Conservation (phyloP, 2,113 vertebrate genomes). For the Aspidoscelis tigris region DNA sequence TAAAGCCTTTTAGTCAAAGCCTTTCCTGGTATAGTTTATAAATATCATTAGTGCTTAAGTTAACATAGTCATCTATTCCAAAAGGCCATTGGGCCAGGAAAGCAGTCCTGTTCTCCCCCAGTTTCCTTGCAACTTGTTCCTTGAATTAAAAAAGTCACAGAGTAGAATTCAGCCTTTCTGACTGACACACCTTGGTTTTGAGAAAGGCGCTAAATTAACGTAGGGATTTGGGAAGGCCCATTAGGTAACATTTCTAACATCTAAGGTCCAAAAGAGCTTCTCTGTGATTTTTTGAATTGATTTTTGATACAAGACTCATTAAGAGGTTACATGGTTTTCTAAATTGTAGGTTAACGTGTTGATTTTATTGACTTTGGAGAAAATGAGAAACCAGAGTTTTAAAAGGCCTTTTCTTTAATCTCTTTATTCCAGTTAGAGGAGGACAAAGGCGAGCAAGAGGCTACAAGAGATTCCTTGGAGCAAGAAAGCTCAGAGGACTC, state of each 20-base stretch:
- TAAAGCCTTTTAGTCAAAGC: not conserved
- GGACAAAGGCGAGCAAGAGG: constrained; percentile 66
- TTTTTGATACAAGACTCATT: not conserved
- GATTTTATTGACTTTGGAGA: not conserved
- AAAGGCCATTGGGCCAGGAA: too few species aligned
- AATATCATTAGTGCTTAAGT: too few species aligned
- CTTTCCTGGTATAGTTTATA: too few species aligned
- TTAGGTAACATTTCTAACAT: not conserved
- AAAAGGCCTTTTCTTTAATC: constrained; percentile 21
- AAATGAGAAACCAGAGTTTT: constrained; percentile 5
- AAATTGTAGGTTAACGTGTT: not conserved
- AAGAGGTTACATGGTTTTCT: not conserved
- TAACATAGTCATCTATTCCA: too few species aligned
- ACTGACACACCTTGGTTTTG: too few species aligned
- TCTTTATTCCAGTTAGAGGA: constrained; percentile 74
- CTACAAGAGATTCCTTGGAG: constrained; percentile 71
- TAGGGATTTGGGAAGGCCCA: not conserved
- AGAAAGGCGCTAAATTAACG: not conserved
- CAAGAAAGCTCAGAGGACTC: constrained; percentile 79
- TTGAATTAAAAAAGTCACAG: not conserved
- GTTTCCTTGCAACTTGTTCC: not conserved
- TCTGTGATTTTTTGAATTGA: not conserved
- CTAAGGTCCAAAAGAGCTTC: not conserved
- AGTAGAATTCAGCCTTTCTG: not conserved
- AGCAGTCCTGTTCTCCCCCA: not conserved